Conservation (phyloP, 2,797 vertebrate genomes). For the Tadarida brasiliensis region DNA sequence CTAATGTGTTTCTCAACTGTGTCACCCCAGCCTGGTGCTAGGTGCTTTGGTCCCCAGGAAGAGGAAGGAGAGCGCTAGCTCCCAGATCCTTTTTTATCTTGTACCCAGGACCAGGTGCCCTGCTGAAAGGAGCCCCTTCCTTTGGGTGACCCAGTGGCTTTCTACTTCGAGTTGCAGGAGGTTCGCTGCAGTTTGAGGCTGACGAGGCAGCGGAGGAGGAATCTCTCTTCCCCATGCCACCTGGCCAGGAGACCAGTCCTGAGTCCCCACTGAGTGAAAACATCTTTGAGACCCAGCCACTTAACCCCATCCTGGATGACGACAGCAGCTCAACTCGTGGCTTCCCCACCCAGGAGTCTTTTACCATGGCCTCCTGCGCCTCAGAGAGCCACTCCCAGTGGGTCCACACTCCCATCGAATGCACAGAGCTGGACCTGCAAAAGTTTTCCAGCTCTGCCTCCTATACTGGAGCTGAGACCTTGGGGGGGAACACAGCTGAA, state of each 20-base stretch:
- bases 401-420: constrained; percentile 86
- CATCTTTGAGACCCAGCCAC: constrained; percentile 84
- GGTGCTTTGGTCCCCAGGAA: not conserved
- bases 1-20: constrained; percentile 28
- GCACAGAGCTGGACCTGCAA: constrained; percentile 88
- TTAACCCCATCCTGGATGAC: constrained; percentile 81
- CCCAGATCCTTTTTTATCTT: not conserved
- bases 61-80: not conserved
- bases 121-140: not conserved
- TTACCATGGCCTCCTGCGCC: constrained; percentile 84
- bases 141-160: not conserved
- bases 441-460: constrained; percentile 84
- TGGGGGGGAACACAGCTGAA: not conserved
- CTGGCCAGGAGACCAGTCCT: constrained; percentile 49
- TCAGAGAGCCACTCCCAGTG: constrained; percentile 86
- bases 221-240: constrained; percentile 45
- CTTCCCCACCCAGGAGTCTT: not conserved
- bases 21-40: constrained; percentile 8
- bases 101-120: not conserved
- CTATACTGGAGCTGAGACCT: constrained; percentile 39
- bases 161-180: constrained; percentile 79
- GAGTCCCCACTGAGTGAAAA: constrained; percentile 79
- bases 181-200: constrained; percentile 75
- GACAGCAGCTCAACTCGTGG: constrained; percentile 62
- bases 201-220: constrained; percentile 68